phyloP scores from a whole-genome alignment of 2,113 vertebrate species.

The Semnopithecus entellus region DNA sequence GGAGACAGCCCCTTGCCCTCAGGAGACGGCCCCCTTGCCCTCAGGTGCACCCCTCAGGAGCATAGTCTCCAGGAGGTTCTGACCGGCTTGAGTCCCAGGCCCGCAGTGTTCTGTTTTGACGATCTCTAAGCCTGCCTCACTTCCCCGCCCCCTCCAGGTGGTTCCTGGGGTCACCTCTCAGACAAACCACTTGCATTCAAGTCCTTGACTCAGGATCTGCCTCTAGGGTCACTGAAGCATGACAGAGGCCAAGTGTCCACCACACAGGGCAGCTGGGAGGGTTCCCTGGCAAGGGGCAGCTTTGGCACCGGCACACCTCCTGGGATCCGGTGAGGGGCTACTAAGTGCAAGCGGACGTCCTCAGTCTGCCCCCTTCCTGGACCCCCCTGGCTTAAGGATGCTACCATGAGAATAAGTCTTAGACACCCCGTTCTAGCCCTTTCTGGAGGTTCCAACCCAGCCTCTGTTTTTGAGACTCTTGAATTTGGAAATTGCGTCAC shows the following conservation, averaged over 20 bases:
- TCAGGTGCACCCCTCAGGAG: not conserved
- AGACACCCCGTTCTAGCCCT: not conserved
- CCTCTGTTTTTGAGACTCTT: not conserved
- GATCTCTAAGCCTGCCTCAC: too few species aligned
- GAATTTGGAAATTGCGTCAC: fast-evolving
- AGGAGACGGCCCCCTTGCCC: too few species aligned
- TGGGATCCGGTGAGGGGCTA: not conserved
- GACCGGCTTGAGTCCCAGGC: fast-evolving
- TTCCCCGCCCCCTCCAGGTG: fast-evolving
- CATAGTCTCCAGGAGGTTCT: not conserved
- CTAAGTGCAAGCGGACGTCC: fast-evolving
- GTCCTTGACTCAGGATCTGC: not conserved
- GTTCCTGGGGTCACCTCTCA: not conserved
- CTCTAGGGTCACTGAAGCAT: not conserved
- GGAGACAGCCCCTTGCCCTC: too few species aligned
- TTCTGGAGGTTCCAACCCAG: fast-evolving
- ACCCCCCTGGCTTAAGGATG: not conserved
- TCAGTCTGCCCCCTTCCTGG: too few species aligned
- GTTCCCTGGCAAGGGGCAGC: too few species aligned
- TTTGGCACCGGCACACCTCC: not conserved
- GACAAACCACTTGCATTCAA: not conserved
- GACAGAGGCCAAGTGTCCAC: not conserved
- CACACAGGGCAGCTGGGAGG: not conserved
- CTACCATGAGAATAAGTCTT: fast-evolving
- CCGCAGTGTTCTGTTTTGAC: not conserved